Evolutionary conservation across 2,888 invertebrate species (phyloP).

Genomic region (Teleogryllus oceanicus): DNA sequence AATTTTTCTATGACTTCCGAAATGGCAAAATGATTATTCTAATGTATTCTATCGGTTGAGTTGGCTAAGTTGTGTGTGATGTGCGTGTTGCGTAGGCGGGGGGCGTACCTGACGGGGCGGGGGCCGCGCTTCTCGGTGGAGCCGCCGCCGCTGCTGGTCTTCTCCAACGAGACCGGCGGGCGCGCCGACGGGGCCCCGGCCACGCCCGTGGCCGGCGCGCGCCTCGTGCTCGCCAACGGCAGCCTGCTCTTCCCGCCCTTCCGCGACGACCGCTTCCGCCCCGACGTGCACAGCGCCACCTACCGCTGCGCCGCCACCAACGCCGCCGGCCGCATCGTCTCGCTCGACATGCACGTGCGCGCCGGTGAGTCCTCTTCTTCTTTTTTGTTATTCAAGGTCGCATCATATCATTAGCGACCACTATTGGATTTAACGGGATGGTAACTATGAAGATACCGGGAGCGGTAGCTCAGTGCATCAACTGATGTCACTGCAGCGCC

Average conservation of each 20-base stretch:
- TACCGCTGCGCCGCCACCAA: constrained; percentile 38
- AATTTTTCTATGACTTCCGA: no score
- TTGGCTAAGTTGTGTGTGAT: no score
- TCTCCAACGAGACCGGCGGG: constrained; percentile 38
- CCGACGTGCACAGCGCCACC: constrained; percentile 41
- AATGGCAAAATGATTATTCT: no score
- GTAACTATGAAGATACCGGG: not conserved
- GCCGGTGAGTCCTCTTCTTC: constrained; percentile 29
- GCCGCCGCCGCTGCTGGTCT: constrained; percentile 36
- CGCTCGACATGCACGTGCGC: constrained; percentile 31
- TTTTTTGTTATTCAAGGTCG: not conserved
- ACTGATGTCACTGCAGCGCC: no score
- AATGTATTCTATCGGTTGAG: no score
- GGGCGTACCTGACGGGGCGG: constrained; percentile 35
- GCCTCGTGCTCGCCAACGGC: constrained; percentile 39
- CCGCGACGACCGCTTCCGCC: constrained; percentile 39
- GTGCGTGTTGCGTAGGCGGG: constrained; percentile 22
- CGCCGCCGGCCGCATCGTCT: constrained; percentile 29
- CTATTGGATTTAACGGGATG: no score
- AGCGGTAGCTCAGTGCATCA: no score
- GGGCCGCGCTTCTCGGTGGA: constrained; percentile 38
- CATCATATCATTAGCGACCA: no score
- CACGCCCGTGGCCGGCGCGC: constrained; percentile 37
- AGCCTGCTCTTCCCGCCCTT: constrained; percentile 41
- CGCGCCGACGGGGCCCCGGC: constrained; percentile 38